Percentiles rank a stretch among this genome's conserved stretches.
These are phyloP conservation scores for Acleris literana DNA, from an alignment of 2,888 invertebrate species.

Conservation along the genomic window DNA sequence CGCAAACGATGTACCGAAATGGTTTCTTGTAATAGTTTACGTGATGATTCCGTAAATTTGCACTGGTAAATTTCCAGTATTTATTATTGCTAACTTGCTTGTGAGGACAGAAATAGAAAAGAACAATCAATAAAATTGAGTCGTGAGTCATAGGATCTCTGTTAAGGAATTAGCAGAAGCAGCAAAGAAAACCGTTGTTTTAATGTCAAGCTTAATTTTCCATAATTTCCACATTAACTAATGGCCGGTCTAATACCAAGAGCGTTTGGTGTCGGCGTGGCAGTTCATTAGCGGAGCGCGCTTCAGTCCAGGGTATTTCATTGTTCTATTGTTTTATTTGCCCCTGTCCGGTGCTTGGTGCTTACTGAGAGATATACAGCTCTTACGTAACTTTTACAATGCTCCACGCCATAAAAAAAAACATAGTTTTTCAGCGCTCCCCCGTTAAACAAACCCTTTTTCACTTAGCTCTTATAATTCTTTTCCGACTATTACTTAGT, in stretches of 20 bases:
- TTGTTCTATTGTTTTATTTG: conserved; percentile 69
- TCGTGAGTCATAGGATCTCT: not conserved
- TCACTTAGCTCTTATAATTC: not conserved
- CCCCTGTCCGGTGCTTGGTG: conserved; percentile 52
- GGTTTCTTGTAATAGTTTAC: conserved; percentile 16
- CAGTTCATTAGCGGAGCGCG: conserved; percentile 67
- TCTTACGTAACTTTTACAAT: conserved; percentile 38
- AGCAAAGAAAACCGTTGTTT: conserved; percentile 1
- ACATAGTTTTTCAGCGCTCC: conserved; percentile 6
- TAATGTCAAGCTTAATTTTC: conserved; percentile 30
- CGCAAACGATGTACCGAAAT: conserved; percentile 10
- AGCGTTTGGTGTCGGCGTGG: conserved; percentile 49
- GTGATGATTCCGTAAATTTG: not conserved
- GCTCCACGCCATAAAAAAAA: conserved; percentile 51
- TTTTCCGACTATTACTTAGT: conserved; percentile 41
- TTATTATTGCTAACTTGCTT: not conserved
- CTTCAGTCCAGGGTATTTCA: conserved; percentile 65
- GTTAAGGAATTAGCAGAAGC: conserved; percentile 11
- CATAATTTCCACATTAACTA: conserved; percentile 38
- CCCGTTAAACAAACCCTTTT: too few relatives aligned
- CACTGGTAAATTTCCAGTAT: not conserved
- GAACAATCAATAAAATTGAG: not conserved
- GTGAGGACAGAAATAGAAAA: not conserved
- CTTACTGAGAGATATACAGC: conserved; percentile 61
- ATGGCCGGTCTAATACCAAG: conserved; percentile 54